Conservation (phyloP, 2,113 vertebrate species). For the Sinocyclocheilus grahami region DNA sequence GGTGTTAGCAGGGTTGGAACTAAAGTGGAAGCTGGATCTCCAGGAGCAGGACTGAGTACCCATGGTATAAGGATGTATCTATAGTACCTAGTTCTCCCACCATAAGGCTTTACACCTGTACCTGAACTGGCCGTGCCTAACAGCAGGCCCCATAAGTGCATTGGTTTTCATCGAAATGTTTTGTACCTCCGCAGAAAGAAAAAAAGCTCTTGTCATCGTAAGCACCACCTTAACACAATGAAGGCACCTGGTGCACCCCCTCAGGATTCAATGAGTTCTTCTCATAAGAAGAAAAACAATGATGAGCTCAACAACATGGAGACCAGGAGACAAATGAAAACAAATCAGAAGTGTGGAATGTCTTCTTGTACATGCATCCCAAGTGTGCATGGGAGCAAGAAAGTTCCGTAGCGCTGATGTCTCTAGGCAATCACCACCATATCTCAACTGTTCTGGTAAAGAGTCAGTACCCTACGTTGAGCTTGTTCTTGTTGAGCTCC, state of each 20-base stretch:
- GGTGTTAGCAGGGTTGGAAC: no score
- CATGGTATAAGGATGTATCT: neutral
- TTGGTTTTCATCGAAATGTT: constrained; percentile 64
- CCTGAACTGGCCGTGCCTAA: constrained; percentile 3
- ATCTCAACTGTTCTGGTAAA: neutral
- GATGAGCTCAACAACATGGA: constrained; percentile 48
- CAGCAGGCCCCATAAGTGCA: constrained; percentile 77
- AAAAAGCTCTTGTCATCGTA: constrained; percentile 64
- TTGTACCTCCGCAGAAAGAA: constrained; percentile 65
- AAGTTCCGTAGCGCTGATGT: neutral
- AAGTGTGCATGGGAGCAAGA: neutral
- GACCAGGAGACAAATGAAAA: constrained; percentile 54
- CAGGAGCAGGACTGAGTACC: neutral
- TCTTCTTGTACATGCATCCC: constrained; percentile 21
- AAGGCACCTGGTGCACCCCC: constrained; percentile 77
- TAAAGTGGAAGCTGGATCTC: neutral
- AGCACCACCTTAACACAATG: constrained; percentile 76
- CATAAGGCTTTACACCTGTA: constrained; percentile 2
- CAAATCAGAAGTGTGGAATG: constrained; percentile 35
- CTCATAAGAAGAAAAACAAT: constrained; percentile 77
- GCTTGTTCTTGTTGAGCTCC: constrained; percentile 96
- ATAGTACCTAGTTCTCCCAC: neutral
- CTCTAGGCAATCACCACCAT: neutral
- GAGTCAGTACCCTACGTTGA: constrained; percentile 84
- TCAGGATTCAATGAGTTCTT: constrained; percentile 77